Percentiles rank a stretch among this genome's conserved stretches.
Evolutionary conservation across 2,888 invertebrate species (phyloP).

Genomic region (Apantesis nais): DNA sequence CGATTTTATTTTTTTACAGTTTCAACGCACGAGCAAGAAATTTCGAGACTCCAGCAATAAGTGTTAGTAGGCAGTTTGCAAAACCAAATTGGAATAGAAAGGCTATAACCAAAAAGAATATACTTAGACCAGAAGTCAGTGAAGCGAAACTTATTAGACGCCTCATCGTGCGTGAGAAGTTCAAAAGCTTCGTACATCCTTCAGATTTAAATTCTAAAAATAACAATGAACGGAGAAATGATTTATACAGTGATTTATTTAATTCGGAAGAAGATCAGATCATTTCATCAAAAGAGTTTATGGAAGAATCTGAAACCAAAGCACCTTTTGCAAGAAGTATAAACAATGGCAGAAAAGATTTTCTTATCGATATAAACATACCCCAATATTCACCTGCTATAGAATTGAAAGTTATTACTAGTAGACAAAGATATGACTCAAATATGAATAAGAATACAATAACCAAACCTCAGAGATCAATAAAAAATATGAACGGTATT

Average conservation of each 20-base stretch:
- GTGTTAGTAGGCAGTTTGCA: no score
- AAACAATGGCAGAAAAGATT: neutral
- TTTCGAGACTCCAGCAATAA: no score
- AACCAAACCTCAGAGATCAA: neutral
- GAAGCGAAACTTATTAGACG: neutral
- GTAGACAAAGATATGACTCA: neutral
- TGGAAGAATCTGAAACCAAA: neutral
- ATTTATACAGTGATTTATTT: neutral
- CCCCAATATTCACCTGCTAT: neutral
- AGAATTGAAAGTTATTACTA: neutral
- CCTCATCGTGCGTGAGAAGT: neutral
- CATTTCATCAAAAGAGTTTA: neutral
- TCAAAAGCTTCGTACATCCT: neutral
- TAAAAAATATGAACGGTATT: neutral
- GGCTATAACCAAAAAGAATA: neutral
- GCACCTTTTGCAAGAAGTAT: neutral
- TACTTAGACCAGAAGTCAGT: neutral
- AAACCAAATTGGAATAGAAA: neutral
- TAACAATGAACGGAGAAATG: neutral
- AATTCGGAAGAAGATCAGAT: conserved; percentile 1
- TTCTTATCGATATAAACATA: conserved; percentile 1
- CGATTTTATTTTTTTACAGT: neutral
- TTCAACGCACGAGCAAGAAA: neutral
- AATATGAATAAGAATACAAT: neutral
- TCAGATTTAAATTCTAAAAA: neutral